phyloP scores from a whole-genome alignment of 1,140 invertebrate genomes.

The Eueides isabella region DNA sequence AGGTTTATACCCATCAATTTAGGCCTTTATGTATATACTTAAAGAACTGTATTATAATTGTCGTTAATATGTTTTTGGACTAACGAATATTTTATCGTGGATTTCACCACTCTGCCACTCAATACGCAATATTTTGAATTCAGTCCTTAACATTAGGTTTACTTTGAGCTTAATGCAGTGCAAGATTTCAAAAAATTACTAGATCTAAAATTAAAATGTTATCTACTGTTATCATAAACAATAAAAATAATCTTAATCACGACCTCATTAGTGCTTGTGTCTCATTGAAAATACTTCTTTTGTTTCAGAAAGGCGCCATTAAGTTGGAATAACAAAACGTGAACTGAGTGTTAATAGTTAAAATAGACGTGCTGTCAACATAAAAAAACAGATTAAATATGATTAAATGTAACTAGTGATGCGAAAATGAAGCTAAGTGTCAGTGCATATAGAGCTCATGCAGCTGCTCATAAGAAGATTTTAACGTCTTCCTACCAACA shows the following conservation, averaged over 20 bases:
- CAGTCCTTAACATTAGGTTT: not conserved
- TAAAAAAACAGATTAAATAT: not conserved
- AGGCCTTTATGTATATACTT: too few species aligned
- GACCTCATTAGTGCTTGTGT: not conserved
- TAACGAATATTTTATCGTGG: too few species aligned
- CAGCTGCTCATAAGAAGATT: constrained; percentile 92
- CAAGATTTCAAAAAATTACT: too few species aligned
- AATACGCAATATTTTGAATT: too few species aligned
- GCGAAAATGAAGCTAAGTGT: constrained; percentile 90
- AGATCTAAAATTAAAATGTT: not conserved
- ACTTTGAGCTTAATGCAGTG: too few species aligned
- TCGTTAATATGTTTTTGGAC: too few species aligned
- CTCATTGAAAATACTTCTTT: constrained; percentile 4
- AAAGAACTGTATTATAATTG: too few species aligned
- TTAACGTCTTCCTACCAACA: constrained; percentile 89
- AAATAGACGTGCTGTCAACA: not conserved
- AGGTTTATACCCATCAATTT: too few species aligned
- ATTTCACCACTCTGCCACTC: too few species aligned
- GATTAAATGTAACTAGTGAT: not conserved
- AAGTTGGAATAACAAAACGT: not conserved
- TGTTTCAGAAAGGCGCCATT: not conserved
- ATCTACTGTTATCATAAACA: not conserved
- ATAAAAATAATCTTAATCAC: not conserved
- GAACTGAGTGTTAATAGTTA: not conserved
- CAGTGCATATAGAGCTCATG: constrained; percentile 91